Conservation (phyloP, 2,113 vertebrate species). For the Lophotis ruficrista region DNA sequence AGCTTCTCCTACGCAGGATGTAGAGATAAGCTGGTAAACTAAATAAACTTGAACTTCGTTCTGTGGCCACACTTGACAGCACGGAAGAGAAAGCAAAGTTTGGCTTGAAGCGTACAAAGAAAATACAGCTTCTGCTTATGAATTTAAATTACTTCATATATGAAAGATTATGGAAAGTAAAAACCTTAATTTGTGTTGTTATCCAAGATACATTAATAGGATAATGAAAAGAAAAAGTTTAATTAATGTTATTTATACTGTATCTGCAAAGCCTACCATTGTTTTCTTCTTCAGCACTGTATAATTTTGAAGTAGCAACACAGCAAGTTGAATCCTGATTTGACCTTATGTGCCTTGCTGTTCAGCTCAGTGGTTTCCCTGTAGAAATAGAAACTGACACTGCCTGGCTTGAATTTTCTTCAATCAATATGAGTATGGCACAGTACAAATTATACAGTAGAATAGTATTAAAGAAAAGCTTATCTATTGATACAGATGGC, state of each 20-base stretch:
- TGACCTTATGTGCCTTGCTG: constrained; percentile 81
- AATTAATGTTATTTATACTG: not conserved
- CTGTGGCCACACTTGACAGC: not conserved
- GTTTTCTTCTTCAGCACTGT: not conserved
- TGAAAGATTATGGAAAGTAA: not conserved
- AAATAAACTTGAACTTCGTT: not conserved
- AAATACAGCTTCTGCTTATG: not conserved
- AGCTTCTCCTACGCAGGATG: not conserved
- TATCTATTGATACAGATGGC: constrained; percentile 58
- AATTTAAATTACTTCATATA: not conserved
- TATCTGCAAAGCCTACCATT: not conserved
- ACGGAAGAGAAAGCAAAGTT: not conserved
- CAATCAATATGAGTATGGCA: constrained; percentile 80
- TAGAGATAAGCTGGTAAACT: not conserved
- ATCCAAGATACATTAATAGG: not conserved
- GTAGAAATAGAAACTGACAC: constrained; percentile 77
- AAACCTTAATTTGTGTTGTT: not conserved
- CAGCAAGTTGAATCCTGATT: constrained; percentile 63
- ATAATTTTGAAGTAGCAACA: constrained; percentile 15
- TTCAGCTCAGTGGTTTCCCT: constrained; percentile 79
- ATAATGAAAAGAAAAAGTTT: not conserved
- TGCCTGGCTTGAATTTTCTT: constrained; percentile 63
- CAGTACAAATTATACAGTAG: constrained; percentile 77
- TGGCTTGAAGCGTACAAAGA: not conserved
- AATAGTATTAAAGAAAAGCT: constrained; percentile 60